phyloP scores from a whole-genome alignment of 2,113 vertebrate species.

The Hymenochirus boettgeri region DNA sequence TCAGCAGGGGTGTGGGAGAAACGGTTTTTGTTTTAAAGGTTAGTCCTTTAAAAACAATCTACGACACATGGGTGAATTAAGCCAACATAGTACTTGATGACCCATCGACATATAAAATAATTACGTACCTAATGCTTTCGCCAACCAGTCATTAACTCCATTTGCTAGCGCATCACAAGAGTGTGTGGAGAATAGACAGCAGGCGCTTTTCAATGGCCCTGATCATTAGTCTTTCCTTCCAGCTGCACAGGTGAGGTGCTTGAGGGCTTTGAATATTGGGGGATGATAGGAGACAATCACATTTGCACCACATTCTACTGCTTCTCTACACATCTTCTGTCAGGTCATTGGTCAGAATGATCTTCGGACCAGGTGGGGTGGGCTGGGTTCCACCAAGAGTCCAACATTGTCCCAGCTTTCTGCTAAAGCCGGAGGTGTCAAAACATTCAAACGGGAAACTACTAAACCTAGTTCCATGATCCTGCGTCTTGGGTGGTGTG shows the following conservation, averaged over 20 bases:
- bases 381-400: constrained; percentile 83
- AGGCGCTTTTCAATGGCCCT: constrained; percentile 80
- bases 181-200: constrained; percentile 89
- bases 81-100: too few species aligned
- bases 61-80: too few species aligned
- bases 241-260: constrained; percentile 69
- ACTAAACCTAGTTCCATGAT: constrained; percentile 76
- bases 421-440: constrained; percentile 80
- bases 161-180: constrained; percentile 77
- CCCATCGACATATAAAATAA: too few species aligned
- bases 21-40: too few species aligned
- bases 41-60: too few species aligned
- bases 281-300: constrained; percentile 93
- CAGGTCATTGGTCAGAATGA: constrained; percentile 87
- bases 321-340: constrained; percentile 87
- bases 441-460: constrained; percentile 70
- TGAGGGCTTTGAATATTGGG: constrained; percentile 79
- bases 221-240: constrained; percentile 86
- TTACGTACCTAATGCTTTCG: constrained; percentile 70
- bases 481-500: background rate
- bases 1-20: too few species aligned
- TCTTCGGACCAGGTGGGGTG: constrained; percentile 67
- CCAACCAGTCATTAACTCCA: constrained; percentile 87
- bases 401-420: constrained; percentile 96
- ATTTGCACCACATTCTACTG: constrained; percentile 63